Conservation (phyloP, 2,113 vertebrate species). For the Anguilla rostrata region DNA sequence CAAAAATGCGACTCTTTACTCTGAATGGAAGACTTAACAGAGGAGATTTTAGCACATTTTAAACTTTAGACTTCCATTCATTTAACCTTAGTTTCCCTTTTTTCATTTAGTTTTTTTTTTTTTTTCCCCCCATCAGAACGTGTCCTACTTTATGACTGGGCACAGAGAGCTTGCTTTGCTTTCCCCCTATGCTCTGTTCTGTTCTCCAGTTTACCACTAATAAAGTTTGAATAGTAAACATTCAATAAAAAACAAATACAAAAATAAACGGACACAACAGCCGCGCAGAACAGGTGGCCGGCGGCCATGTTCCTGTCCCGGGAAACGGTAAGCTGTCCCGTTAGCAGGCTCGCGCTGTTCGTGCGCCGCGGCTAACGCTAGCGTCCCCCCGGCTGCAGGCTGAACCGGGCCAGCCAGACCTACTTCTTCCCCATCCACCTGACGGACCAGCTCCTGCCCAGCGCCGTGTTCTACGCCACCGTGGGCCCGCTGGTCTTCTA, state of each 20-base stretch:
- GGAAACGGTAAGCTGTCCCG: not conserved
- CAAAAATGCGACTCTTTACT: not conserved
- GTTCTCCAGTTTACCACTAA: not conserved
- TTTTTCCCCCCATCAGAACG: not conserved
- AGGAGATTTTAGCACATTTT: not conserved
- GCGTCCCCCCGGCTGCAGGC: constrained; percentile 62
- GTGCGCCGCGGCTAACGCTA: not conserved
- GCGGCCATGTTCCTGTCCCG: not conserved
- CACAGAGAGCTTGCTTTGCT: too few relatives aligned
- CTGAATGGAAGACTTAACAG: not conserved
- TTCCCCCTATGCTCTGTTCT: too few relatives aligned
- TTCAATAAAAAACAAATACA: not conserved
- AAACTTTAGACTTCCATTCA: not conserved
- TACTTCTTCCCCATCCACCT: constrained; percentile 95
- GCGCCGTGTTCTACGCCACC: constrained; percentile 93
- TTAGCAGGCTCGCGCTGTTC: not conserved
- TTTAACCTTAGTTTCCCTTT: not conserved
- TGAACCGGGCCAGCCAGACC: constrained; percentile 92
- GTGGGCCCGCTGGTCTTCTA: constrained; percentile 85
- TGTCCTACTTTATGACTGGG: not conserved
- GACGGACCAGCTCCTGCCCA: constrained; percentile 93
- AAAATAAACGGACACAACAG: not conserved
- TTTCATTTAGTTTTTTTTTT: not conserved
- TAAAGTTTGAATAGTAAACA: not conserved
- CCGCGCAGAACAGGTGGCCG: not conserved